Evolutionary conservation across 2,888 invertebrate species (phyloP), one percentile per base, ranked within the genome.

Genomic region (Yponomeuta evonymella): DNA sequence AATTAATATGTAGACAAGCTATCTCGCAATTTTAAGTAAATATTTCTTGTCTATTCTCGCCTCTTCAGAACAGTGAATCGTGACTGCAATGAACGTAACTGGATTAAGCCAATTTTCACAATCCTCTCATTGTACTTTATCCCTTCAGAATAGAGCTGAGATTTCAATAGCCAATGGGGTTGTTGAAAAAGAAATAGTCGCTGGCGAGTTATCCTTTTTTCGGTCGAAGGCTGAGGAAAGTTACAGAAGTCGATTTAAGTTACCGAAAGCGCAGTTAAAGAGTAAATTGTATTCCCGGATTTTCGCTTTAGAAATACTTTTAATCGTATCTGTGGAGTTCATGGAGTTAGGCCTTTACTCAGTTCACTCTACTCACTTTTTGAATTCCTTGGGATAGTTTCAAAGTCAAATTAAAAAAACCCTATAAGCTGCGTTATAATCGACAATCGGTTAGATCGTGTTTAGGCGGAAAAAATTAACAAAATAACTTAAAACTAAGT

Each of bases 231-330:
- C 76, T 82, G 79, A 80, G 79, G 83, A 82, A 82, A 83, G 87
- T 86, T 82, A 79, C 78, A 79, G 81, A 89, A 90, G 88, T 89
- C 88, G 86, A 89, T 90, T 89, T 87, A 89, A 90, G 85, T 89
- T 89, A 86, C 81, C 79, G 82, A 84, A 80, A 83, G 76, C 36
- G 15, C 30, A 43, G 69, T 65, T 51, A 72, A 58, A 58, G 51
- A 64, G 69, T 70, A 72, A 72, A 72, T 72, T 72, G 65, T 70
- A 72, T 72, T 72, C 67, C 43, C 63, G 72, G 70, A 72, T 72
- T 69, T 68, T 62, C 15, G 12, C 12, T 58, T 58, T 58, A 58
- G 36, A 33, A 36, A 69, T 33, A 69, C 36, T 69, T 63, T 69
- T 62, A 43, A 69, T 33, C 36, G 36, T 10, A 36, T 33, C 11